These are phyloP conservation scores for Brachylomia viminalis DNA, from an alignment of 2,888 invertebrate genomes.

Conservation along the genomic window DNA sequence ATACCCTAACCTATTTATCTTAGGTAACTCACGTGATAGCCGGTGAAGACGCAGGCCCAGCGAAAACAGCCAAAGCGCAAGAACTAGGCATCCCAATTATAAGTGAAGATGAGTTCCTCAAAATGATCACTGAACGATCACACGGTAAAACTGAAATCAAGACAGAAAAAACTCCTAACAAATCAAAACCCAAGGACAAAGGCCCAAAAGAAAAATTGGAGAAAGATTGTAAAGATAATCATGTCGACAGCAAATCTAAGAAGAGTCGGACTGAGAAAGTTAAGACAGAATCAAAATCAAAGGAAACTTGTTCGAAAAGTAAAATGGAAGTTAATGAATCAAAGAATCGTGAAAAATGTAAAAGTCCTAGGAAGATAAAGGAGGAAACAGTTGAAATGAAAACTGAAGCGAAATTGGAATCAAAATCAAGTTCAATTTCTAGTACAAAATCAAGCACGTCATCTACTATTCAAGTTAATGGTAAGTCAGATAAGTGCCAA, in stretches of 20 bases:
- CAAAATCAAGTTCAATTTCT: slow-evolving; percentile 51
- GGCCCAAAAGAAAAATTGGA: slow-evolving; percentile 62
- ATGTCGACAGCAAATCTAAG: slow-evolving; percentile 63
- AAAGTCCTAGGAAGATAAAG: slow-evolving; percentile 63
- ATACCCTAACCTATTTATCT: slow-evolving; percentile 19
- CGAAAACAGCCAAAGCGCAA: slow-evolving; percentile 95
- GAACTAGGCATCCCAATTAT: slow-evolving; percentile 93
- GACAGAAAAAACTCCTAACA: slow-evolving; percentile 68
- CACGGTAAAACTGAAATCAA: slow-evolving; percentile 65
- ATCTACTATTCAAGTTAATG: slow-evolving; percentile 31
- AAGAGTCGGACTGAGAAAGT: slow-evolving; percentile 51
- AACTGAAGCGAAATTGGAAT: slow-evolving; percentile 53
- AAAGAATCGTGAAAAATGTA: slow-evolving; percentile 60
- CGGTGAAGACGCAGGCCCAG: slow-evolving; percentile 96
- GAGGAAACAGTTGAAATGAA: slow-evolving; percentile 58
- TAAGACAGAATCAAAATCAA: slow-evolving; percentile 53
- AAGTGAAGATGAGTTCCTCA: slow-evolving; percentile 95
- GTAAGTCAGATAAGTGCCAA: slow-evolving; percentile 30
- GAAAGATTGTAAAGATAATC: slow-evolving; percentile 63
- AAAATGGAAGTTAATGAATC: slow-evolving; percentile 57
- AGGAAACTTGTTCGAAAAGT: slow-evolving; percentile 40
- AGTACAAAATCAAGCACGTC: slow-evolving; percentile 29
- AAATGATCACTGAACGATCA: slow-evolving; percentile 91
- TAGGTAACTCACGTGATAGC: slow-evolving; percentile 94
- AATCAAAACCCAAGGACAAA: slow-evolving; percentile 61